Evolutionary conservation across 2,113 vertebrate genomes (phyloP).

Genomic region (Calyptomena viridis): DNA sequence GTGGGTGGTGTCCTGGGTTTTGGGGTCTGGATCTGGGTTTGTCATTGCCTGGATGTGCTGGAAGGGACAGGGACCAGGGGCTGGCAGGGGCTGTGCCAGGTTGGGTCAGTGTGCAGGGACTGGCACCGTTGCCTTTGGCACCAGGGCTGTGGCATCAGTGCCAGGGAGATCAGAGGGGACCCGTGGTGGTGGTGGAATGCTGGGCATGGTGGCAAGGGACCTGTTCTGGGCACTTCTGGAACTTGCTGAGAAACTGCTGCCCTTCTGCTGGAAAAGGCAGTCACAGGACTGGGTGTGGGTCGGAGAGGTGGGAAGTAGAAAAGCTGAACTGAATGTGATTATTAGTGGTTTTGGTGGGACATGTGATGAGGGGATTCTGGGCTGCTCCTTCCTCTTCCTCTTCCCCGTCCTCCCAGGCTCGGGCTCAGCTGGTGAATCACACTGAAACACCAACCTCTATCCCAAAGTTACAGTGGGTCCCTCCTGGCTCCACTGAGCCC

Average conservation of each 20-base stretch:
- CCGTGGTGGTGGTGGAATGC: background rate
- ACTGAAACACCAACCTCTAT: accelerated
- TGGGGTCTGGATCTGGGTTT: background rate
- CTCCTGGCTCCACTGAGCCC: background rate
- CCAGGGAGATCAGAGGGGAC: background rate
- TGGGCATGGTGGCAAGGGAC: background rate
- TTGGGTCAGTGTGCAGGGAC: background rate
- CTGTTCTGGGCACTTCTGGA: background rate
- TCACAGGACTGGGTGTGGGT: background rate
- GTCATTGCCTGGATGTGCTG: background rate
- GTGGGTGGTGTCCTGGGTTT: accelerated
- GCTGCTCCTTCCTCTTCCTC: background rate
- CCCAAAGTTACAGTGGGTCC: background rate
- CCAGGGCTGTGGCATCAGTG: background rate
- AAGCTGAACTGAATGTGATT: constrained; percentile 13
- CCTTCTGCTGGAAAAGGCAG: background rate
- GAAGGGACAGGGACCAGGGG: accelerated
- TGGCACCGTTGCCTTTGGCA: background rate
- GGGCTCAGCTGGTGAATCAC: background rate
- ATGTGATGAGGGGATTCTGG: background rate
- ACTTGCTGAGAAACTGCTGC: background rate
- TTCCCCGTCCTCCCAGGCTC: accelerated
- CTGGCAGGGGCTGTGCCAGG: background rate
- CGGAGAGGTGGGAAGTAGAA: background rate
- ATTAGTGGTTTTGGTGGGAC: background rate